These are phyloP conservation scores for Andrena trimmerana DNA, from an alignment of 2,888 invertebrate species.

Conservation along the genomic window DNA sequence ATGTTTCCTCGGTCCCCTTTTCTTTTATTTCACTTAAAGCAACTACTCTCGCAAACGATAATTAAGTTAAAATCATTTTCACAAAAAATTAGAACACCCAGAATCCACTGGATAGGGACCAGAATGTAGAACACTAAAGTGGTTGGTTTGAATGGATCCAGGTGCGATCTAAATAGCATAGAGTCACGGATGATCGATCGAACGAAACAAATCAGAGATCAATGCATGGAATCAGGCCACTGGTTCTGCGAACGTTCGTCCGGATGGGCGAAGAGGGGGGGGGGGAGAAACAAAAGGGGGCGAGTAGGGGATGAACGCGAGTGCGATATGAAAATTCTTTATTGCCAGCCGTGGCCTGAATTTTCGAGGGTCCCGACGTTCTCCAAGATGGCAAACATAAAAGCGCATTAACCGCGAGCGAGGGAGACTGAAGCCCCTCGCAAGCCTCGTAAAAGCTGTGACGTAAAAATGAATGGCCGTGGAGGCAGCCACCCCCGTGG, in stretches of 20 bases:
- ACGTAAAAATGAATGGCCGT: constrained; percentile 58
- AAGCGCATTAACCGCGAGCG: constrained; percentile 60
- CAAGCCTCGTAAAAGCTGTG: constrained; percentile 54
- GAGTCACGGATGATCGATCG: constrained; percentile 6
- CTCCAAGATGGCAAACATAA: constrained; percentile 55
- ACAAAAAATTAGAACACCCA: no score
- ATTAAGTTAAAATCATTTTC: no score
- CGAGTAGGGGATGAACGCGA: background rate
- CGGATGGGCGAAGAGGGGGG: background rate
- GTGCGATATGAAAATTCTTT: constrained; percentile 47
- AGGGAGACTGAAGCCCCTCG: constrained; percentile 45
- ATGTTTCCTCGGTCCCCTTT: no score
- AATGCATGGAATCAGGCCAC: constrained; percentile 7
- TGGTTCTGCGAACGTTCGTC: background rate
- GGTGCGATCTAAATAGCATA: background rate
- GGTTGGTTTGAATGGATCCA: background rate
- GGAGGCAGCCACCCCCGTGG: constrained; percentile 35
- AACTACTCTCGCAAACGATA: no score
- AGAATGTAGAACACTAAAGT: no score
- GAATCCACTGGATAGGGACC: no score
- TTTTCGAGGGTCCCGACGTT: constrained; percentile 51
- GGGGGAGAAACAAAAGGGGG: background rate
- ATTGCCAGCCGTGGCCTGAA: constrained; percentile 32
- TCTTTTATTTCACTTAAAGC: no score
- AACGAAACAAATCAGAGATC: constrained; percentile 22